A percentile compares a stretch with the other conserved stretches of the same genome.
Evolutionary conservation across 1,140 invertebrate genomes (phyloP).

Genomic region (Aphelenchoides fujianensis): DNA sequence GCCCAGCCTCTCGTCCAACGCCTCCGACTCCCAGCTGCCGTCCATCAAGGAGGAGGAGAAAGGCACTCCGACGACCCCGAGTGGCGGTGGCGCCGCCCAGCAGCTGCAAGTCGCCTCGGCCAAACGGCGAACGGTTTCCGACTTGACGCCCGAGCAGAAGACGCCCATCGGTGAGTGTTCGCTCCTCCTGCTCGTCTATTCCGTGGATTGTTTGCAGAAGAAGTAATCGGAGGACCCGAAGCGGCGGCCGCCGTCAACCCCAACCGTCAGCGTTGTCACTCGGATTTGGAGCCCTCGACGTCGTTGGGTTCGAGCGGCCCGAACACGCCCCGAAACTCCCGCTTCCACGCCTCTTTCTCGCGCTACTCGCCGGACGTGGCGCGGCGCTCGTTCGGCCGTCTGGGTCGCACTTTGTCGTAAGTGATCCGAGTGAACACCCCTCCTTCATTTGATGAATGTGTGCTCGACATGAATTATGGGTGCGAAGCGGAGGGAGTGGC

Average conservation of each 20-base stretch:
- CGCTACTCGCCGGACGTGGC: constrained; percentile 58
- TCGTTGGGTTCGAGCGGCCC: constrained; percentile 18
- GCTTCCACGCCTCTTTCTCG: constrained; percentile 37
- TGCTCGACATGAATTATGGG: too few species aligned
- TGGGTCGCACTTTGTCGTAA: constrained; percentile 58
- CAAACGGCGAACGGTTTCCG: constrained; percentile 47
- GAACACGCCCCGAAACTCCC: neutral
- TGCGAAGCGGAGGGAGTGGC: too few species aligned
- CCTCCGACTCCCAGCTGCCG: constrained; percentile 30
- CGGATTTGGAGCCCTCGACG: constrained; percentile 35
- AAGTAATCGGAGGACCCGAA: constrained; percentile 28
- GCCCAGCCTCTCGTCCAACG: constrained; percentile 10
- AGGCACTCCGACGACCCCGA: constrained; percentile 17
- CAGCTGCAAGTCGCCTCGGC: constrained; percentile 26
- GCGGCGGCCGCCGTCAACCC: neutral
- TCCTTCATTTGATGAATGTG: too few species aligned
- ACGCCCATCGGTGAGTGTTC: constrained; percentile 27
- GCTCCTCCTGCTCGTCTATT: constrained; percentile 17
- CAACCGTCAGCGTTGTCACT: constrained; percentile 30
- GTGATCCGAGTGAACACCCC: too few species aligned
- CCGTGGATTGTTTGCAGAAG: constrained; percentile 16
- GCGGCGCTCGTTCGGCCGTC: constrained; percentile 55
- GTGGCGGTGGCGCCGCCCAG: neutral
- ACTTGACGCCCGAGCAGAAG: constrained; percentile 43
- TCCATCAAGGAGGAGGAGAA: constrained; percentile 43